phyloP scores from a whole-genome alignment of 2,888 invertebrate genomes.

The Abrostola triplasia region DNA sequence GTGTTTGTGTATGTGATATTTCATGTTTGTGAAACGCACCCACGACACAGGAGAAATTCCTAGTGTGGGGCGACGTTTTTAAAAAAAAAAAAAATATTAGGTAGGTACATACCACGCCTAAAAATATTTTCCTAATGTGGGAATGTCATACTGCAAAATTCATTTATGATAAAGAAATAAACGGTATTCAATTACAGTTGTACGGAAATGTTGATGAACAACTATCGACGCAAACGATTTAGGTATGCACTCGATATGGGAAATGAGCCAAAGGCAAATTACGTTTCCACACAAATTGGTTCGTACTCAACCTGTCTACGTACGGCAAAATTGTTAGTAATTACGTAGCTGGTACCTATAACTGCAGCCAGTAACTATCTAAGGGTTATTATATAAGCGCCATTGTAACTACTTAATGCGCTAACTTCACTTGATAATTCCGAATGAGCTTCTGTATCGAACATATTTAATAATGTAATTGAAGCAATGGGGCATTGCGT shows the following conservation, averaged over 20 bases:
- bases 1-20: too few relatives aligned
- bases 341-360: not conserved
- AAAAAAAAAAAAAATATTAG: too few relatives aligned
- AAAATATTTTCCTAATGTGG: too few relatives aligned
- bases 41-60: too few relatives aligned
- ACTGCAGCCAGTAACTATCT: not conserved
- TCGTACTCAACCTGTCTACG: not conserved
- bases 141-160: too few relatives aligned
- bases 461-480: not conserved
- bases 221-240: not conserved
- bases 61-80: too few relatives aligned
- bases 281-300: not conserved
- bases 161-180: not conserved
- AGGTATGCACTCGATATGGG: not conserved
- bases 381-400: not conserved
- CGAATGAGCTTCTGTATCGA: not conserved
- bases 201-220: not conserved
- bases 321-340: not conserved
- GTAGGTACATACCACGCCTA: too few relatives aligned
- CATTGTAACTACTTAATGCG: not conserved
- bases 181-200: not conserved
- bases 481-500: too few relatives aligned
- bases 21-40: too few relatives aligned
- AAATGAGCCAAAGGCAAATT: not conserved
- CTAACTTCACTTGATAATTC: not conserved